Conservation (phyloP, 2,888 invertebrate species). For the Dyspetes luteomarginatus region DNA sequence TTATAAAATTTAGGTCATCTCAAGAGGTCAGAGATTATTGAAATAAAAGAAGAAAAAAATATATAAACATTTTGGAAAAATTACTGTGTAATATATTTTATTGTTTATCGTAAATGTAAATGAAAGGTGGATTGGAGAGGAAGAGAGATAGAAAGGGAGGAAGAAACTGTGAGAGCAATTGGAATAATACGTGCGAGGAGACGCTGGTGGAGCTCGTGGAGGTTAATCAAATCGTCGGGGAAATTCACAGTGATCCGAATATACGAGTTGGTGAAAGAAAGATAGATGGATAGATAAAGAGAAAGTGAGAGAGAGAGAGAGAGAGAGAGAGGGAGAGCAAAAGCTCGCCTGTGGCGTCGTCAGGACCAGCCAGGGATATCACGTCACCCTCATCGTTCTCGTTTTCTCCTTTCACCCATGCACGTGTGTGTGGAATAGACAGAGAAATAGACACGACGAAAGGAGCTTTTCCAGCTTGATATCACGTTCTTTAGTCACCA, state of each 20-base stretch:
- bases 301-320: slow-evolving; percentile 14
- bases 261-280: slow-evolving; percentile 1
- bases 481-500: slow-evolving; percentile 21
- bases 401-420: not conserved
- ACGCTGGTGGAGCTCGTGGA: slow-evolving; percentile 22
- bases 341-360: slow-evolving; percentile 51
- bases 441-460: slow-evolving; percentile 21
- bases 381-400: slow-evolving; percentile 11
- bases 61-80: no score
- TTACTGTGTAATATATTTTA: no score
- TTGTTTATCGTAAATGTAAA: no score
- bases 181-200: slow-evolving; percentile 43
- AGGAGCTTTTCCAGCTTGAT: slow-evolving; percentile 29
- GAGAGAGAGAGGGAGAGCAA: not conserved
- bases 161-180: slow-evolving; percentile 14
- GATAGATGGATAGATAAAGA: not conserved
- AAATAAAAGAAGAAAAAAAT: not conserved
- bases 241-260: slow-evolving; percentile 59
- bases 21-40: not conserved
- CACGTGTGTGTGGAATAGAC: not conserved
- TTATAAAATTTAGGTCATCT: not conserved
- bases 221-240: slow-evolving; percentile 55
- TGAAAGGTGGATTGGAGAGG: not conserved
- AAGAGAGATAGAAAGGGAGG: slow-evolving; percentile 6
- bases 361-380: slow-evolving; percentile 47